These are phyloP conservation scores for Erebia aethiops DNA, from an alignment of 2,888 invertebrate genomes.

Conservation along the genomic window DNA sequence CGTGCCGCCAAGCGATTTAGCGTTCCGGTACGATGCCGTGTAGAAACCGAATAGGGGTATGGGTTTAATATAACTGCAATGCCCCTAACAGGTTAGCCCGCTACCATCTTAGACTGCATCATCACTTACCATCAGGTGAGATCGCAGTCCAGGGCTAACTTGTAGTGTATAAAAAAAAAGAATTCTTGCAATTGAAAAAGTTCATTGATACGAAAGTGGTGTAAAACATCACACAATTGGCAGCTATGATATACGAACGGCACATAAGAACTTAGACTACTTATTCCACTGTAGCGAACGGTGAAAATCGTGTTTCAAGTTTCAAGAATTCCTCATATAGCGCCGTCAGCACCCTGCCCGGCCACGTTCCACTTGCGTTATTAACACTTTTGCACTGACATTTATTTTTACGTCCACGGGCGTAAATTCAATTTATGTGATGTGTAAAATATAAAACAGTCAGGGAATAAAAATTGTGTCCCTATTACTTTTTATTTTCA, in stretches of 20 bases:
- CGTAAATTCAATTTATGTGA: constrained; percentile 77
- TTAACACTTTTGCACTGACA: constrained; percentile 76
- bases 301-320: constrained; percentile 66
- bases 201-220: too few relatives aligned
- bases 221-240: constrained; percentile 1
- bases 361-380: constrained; percentile 70
- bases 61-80: too few relatives aligned
- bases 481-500: background rate
- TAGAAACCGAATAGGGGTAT: too few relatives aligned
- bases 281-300: constrained; percentile 55
- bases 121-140: too few relatives aligned
- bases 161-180: too few relatives aligned
- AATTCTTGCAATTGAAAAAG: too few relatives aligned
- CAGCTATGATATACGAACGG: constrained; percentile 17
- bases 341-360: constrained; percentile 73
- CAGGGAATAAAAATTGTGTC: constrained; percentile 21
- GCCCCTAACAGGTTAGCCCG: too few relatives aligned
- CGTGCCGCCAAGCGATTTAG: too few relatives aligned
- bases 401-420: constrained; percentile 76
- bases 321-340: constrained; percentile 51
- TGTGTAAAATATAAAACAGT: constrained; percentile 73
- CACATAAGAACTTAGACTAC: constrained; percentile 37
- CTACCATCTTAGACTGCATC: too few relatives aligned
- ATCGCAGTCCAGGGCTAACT: too few relatives aligned
- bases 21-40: too few relatives aligned